Base-by-base conservation (phyloP, 2,888 invertebrate species). In the Prenolepis imparis region DNA sequence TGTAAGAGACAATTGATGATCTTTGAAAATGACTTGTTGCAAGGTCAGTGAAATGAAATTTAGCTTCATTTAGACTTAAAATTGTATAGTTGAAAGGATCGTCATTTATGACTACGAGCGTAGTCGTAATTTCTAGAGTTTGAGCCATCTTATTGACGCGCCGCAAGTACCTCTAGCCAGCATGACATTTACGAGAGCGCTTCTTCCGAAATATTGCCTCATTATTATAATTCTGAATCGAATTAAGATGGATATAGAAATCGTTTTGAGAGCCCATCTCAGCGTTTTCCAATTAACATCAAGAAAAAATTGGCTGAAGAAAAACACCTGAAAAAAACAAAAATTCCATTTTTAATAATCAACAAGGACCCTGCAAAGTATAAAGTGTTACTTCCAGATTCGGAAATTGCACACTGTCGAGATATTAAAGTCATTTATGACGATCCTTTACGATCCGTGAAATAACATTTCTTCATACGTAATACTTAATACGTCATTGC, bases 251-350 rank as follows among this genome's bases (percentile, higher is more conserved):
- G 8, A 67, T 6, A 77, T 18, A 9, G 48, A n/a, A 77, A 68
- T 0, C 55, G 72, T 44, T 55, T 74, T 77, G 67, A 8, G 24
- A 72, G 48, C 18, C 57, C 39, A 12, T 59, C 59, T 39, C 82
- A 83, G 12, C 67, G 57, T 82, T 82, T 57, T 32, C 4, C 67
- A 1, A 8, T 70, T 1, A 12, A 63, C 36, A 83, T 80, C 5
- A 93, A 93, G 70, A 89, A 85, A 18, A 64, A 91, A 0, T 91
- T 92, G 0, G 87, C 5, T 84, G 93, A 89, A 87, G 87, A 83
- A 63, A 93, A 93, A 67, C 70, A 70, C 39, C 90, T 85, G 41
- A 93, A 93, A 73, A 93, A 94, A 89, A 88, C 6, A 82, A 86
- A 11, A 90, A 90, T 18, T 77, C 87, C 0, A 81, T n/a, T n/a